Evolutionary conservation across 2,797 vertebrate genomes (phyloP).

Genomic region (Euthynnus affinis): DNA sequence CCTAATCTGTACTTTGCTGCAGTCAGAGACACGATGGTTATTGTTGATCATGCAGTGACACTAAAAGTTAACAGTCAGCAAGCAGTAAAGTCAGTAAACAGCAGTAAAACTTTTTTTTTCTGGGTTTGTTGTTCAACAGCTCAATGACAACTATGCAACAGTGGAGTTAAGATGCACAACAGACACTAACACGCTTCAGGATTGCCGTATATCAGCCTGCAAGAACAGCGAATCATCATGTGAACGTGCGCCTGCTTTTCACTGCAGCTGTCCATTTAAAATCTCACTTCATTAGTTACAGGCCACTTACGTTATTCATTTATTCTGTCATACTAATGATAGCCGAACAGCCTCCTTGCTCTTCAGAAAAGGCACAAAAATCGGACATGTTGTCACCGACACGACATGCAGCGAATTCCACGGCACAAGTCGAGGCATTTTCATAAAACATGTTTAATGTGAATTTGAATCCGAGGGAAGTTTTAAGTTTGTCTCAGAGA

Average conservation of each 20-base stretch:
- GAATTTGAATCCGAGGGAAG: conserved; percentile 6
- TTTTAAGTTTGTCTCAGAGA: background rate
- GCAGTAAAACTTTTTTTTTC: conserved; percentile 18
- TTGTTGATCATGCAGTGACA: conserved; percentile 23
- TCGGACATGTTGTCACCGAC: background rate
- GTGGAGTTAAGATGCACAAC: conserved; percentile 17
- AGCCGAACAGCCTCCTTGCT: background rate
- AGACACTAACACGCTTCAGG: background rate
- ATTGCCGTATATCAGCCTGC: background rate
- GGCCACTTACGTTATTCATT: background rate
- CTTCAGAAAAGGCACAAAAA: background rate
- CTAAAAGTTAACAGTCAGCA: conserved; percentile 23
- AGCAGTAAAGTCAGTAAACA: background rate
- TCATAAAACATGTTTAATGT: conserved; percentile 3
- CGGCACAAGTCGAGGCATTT: background rate
- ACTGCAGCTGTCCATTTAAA: background rate
- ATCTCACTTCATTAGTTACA: background rate
- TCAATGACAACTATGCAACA: conserved; percentile 43
- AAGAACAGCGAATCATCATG: conserved; percentile 4
- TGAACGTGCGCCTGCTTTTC: background rate
- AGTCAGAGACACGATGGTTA: conserved; percentile 16
- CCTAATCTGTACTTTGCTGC: conserved; percentile 28
- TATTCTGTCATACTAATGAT: background rate
- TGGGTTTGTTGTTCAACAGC: conserved; percentile 29
- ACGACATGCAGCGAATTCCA: background rate